Percentiles rank a stretch among this genome's conserved stretches.
Conservation (phyloP, 2,888 invertebrate species). For the Formica aserva region DNA sequence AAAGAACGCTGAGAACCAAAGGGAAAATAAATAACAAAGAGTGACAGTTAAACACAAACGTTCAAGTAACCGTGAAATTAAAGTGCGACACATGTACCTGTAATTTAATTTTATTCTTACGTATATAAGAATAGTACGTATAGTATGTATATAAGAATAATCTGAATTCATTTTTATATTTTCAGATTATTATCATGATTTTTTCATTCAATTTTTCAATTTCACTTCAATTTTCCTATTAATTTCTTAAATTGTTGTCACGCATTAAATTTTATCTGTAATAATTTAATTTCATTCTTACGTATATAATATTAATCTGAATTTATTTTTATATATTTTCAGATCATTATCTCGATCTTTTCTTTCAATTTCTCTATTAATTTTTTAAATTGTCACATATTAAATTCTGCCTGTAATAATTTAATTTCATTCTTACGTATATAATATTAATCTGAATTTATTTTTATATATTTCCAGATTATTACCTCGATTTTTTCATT, state of each 20-base stretch:
- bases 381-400: too few relatives aligned
- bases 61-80: neutral
- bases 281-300: too few relatives aligned
- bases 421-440: too few relatives aligned
- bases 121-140: neutral
- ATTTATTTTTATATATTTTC: too few relatives aligned
- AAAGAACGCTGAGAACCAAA: neutral
- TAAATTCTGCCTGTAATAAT: too few relatives aligned
- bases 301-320: too few relatives aligned
- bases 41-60: neutral
- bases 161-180: neutral
- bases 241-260: neutral
- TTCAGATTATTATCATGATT: neutral
- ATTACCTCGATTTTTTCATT: too few relatives aligned
- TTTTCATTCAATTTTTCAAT: slow-evolving; percentile 1
- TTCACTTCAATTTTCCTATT: neutral
- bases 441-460: too few relatives aligned
- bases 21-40: neutral
- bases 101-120: neutral
- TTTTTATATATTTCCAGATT: too few relatives aligned
- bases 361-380: too few relatives aligned
- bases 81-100: neutral
- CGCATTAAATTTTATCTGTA: too few relatives aligned
- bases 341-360: too few relatives aligned
- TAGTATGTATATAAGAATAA: neutral